Base-by-base conservation (phyloP, 2,113 vertebrate genomes). In the Cebidichthys violaceus region DNA sequence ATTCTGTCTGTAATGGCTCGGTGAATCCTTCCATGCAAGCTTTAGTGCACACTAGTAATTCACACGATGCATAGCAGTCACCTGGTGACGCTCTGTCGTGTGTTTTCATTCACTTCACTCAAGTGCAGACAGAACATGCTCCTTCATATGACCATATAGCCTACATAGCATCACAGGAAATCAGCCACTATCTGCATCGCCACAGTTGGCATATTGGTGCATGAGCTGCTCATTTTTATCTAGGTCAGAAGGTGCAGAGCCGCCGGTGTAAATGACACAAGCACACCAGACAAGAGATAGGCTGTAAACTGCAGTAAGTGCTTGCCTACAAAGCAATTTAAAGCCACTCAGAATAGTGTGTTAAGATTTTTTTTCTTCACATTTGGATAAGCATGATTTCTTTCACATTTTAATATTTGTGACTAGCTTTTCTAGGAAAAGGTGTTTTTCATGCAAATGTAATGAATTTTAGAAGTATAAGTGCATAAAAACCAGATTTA, bases 231-330 rank as follows among this genome's bases (percentile, higher is more conserved):
- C 14, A 1, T 60, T 61, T 89, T 76, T 81, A 84, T 90, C 62
- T 91, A 86, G 81, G 89, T 92, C 88, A 86, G 61, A 86, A 91
- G 79, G 76, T 84, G 85, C 81, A 86, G 77, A 81, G 72, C 45
- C 14, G 73, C 67, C 68, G 70, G 72, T 88, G 72, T 70, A 29
- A 79, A 81, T 74, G 74, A 81, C 77, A 67, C 79, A 18, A 82
- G 74, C 74, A 67, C 81, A 80, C 60, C 74, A 80, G 70, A 31
- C 70, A 54, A 45, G 57, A 24, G 31, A 52, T 74, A 77, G 43
- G 79, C 70, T 33, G 73, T 1, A 47, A 77, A 50, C 73, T 76
- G 86, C 74, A 76, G 74, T 39, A 35, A 71, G 55, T 35, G 18
- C 54, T 41, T 29, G 10, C 13, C 37, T n/a, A 27, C 5, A 45